These are phyloP conservation scores for Enteromius thamalakanensis DNA, from an alignment of 2,797 vertebrate species.

Conservation along the genomic window DNA sequence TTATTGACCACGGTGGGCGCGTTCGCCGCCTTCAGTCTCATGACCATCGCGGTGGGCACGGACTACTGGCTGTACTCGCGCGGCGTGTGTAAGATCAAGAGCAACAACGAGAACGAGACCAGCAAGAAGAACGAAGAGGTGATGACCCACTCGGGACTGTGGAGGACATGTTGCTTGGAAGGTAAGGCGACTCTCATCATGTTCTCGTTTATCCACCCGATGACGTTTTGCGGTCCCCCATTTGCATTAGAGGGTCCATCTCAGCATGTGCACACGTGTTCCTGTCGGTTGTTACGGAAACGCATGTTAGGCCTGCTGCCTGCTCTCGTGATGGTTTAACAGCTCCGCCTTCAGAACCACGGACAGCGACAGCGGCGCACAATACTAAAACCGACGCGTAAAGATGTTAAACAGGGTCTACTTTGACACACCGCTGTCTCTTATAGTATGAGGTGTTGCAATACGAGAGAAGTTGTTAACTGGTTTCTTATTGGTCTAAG, in stretches of 20 bases:
- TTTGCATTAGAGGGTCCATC: constrained; percentile 26
- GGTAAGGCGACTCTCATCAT: constrained; percentile 75
- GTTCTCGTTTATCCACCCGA: constrained; percentile 17
- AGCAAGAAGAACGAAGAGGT: constrained; percentile 99
- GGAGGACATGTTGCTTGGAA: constrained; percentile 99
- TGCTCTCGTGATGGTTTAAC: neutral
- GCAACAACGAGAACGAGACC: constrained; percentile 96
- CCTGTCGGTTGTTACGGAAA: constrained; percentile 37
- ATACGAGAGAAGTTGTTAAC: neutral
- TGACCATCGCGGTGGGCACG: constrained; percentile 99
- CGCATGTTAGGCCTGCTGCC: constrained; percentile 4
- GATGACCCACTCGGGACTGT: constrained; percentile 99
- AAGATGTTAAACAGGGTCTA: neutral
- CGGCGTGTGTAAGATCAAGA: constrained; percentile 96
- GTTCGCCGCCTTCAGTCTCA: constrained; percentile 99
- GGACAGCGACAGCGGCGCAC: constrained; percentile 19
- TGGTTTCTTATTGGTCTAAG: neutral
- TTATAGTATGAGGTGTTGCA: neutral
- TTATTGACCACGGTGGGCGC: constrained; percentile 99
- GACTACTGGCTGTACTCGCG: constrained; percentile 99
- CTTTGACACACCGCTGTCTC: neutral
- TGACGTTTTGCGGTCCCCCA: constrained; percentile 25
- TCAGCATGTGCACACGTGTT: constrained; percentile 40
- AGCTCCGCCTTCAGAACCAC: constrained; percentile 23
- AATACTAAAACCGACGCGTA: neutral